Conservation (phyloP, 2,797 vertebrate genomes). For the Tenualosa thibaudeaui region DNA sequence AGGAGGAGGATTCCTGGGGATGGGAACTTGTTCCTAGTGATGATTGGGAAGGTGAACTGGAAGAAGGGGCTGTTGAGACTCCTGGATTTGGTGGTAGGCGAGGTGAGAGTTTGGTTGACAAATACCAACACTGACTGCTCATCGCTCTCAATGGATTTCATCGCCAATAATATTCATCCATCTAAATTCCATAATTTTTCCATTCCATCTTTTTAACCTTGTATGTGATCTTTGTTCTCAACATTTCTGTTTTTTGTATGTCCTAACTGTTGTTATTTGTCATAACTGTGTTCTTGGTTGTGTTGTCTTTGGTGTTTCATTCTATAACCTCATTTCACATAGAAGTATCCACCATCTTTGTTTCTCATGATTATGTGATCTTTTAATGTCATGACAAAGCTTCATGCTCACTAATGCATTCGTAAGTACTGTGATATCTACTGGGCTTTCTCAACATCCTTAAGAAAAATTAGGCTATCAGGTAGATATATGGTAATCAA, state of each 20-base stretch:
- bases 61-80: constrained; percentile 71
- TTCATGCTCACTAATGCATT: neutral
- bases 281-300: constrained; percentile 18
- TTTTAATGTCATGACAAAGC: neutral
- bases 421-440: neutral
- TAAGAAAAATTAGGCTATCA: neutral
- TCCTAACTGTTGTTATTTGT: constrained; percentile 26
- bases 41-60: constrained; percentile 51
- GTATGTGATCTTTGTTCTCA: constrained; percentile 28
- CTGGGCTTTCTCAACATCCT: neutral
- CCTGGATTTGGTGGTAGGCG: constrained; percentile 76
- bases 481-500: neutral
- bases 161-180: constrained; percentile 57
- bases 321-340: neutral
- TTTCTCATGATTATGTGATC: neutral
- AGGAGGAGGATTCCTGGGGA: constrained; percentile 74
- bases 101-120: constrained; percentile 78
- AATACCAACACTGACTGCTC: constrained; percentile 59
- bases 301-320: constrained; percentile 12
- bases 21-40: constrained; percentile 72
- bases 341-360: neutral
- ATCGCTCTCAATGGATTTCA: constrained; percentile 46
- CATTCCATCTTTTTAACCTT: constrained; percentile 32
- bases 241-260: constrained; percentile 16
- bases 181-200: constrained; percentile 51